Base-by-base conservation (phyloP, 2,797 vertebrate species). In the Lepus oiostolus region DNA sequence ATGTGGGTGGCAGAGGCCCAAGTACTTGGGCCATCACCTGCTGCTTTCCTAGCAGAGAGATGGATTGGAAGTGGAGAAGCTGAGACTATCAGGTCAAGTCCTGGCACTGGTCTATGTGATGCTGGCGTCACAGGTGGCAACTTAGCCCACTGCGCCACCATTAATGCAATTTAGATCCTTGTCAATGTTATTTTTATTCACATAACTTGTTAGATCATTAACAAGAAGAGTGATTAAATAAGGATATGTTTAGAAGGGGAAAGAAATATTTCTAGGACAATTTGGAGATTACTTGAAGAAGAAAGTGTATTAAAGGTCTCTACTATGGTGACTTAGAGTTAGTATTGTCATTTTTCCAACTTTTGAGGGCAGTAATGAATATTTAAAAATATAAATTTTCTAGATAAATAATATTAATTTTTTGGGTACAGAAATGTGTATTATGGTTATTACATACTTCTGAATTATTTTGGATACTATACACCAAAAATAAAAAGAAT, bases 351-450 rank as follows among this genome's bases (percentile, higher is more conserved):
- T 76, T 90, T 94, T 90, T 9, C 10, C 30, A 22, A 14, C 0
- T 16, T 81, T 1, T 32, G 70, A 83, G 38, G 21, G 16, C 91
- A 94, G 76, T 75, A 82, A 71, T 67, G 9, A 79, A 60, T 76
- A 86, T 84, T 93, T 63, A 76, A 75, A 87, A 81, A 47, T 30
- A 22, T 72, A 68, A 91, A 80, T 74, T 6, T 88, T 28, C 7
- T 65, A 68, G 4, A 28, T 82, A 22, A 88, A 9, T 72, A 75
- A 85, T 22, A 65, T 50, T 68, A 54, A 89, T 35, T 7, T 82
- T 58, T 32, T 71, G 7, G 28, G 13, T 65, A 2, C 9, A 22
- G 12, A 4, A 62, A 62, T 42, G 14, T 85, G 24, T 30, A 70
- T 28, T 47, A n/a, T 2, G 72, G 10, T 5, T 54, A 47, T 83